These are phyloP conservation scores for Caerostris darwini DNA, from an alignment of 1,140 invertebrate genomes.

Conservation along the genomic window DNA sequence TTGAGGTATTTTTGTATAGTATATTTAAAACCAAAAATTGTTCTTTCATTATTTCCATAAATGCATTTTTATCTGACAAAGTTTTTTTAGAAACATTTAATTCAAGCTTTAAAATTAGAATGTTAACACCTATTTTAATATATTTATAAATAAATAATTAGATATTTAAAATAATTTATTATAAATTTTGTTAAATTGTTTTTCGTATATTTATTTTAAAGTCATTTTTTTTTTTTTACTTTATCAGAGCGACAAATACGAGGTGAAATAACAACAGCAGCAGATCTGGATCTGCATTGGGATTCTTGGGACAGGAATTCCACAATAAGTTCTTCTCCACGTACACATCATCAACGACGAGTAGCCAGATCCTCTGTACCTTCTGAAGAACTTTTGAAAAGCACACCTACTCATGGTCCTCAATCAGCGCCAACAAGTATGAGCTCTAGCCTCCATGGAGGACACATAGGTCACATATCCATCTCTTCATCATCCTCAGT, in stretches of 20 bases:
- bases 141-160: too few species aligned
- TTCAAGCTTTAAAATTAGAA: too few species aligned
- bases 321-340: constrained; percentile 84
- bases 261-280: constrained; percentile 83
- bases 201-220: neutral
- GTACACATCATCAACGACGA: constrained; percentile 83
- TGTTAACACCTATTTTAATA: too few species aligned
- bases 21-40: too few species aligned
- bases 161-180: too few species aligned
- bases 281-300: constrained; percentile 91
- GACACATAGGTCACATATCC: constrained; percentile 77
- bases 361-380: constrained; percentile 84
- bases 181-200: neutral
- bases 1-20: too few species aligned
- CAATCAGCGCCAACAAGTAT: constrained; percentile 79
- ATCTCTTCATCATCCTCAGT: constrained; percentile 77
- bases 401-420: constrained; percentile 79
- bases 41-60: too few species aligned
- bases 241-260: constrained; percentile 85
- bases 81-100: too few species aligned
- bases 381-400: constrained; percentile 84
- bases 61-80: too few species aligned
- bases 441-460: constrained; percentile 77
- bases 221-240: neutral
- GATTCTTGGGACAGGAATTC: constrained; percentile 90